Base-by-base conservation (phyloP, 2,113 vertebrate species). In the Campylomormyrus tamandua region DNA sequence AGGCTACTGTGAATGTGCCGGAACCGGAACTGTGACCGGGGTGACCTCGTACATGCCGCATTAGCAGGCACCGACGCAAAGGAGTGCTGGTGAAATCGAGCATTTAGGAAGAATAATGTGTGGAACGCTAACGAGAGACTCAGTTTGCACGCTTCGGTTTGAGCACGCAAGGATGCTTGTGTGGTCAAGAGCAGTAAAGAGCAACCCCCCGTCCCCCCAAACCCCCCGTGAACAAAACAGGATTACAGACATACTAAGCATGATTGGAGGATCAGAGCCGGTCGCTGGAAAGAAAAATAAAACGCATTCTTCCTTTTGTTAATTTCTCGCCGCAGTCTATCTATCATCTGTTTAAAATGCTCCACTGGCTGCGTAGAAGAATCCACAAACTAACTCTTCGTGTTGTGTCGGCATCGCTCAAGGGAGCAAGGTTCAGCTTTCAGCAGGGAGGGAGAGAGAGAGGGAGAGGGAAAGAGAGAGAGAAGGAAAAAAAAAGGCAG, bases 371-470 rank as follows among this genome's bases (percentile, higher is more conserved):
- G 89, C 49, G 88, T 80, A 66, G 74, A 77, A 62, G 49, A 80
- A 90, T 74, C 35, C 87, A 91, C 74, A 92, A 83, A 85, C 19
- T 85, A 89, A 87, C 13, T 91, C 48, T 1, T 93, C 45, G 52
- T 84, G 89, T 50, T 90, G 17, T 56, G 11, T 62, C 90, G 85
- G 66, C 19, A 86, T 84, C 89, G 88, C 86, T 90, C 45, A 85
- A n/a, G 92, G 52, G 27, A 92, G 0, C 27, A 70, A 92, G 92
- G 87, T 92, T 93, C 89, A 93, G 89, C 86, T 87, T 90, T 89
- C 53, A 93, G 90, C 5, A 94, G 83, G 66, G 35, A 3, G 77
- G 66, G 31, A 46, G 27, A n/a, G 62, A 39, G 88, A 52, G 74
- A 80, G 90, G 88, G 89, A 70, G 35, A 3, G 77, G 48, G 31